Base-by-base conservation (phyloP, 2,888 invertebrate species). In the Ellobium chinense region DNA sequence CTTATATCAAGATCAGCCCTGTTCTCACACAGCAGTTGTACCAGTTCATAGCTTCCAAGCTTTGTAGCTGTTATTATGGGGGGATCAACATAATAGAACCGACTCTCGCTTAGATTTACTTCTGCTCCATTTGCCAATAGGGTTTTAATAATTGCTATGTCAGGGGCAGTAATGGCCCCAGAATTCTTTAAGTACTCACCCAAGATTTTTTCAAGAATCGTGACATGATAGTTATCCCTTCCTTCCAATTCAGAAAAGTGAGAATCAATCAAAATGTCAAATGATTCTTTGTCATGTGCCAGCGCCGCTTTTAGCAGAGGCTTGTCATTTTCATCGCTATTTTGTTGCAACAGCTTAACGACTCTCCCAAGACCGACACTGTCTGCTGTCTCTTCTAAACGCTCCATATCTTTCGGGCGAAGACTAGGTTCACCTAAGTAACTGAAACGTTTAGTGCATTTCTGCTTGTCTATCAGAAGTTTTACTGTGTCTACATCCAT, bases 41-140 rank as follows among this genome's bases (percentile, higher is more conserved):
- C 58, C 1, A 58, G n/a, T 14, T 7, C 21, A 12, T 34, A 58
- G 12, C 39, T n/a, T 31, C 70, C 70, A 4, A 21, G n/a, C 9
- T 72, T 12, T 4, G 58, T 24, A 9, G 70, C 56, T 46, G 18
- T 46, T 18, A 46, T 7, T 18, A 46, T 12, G 46, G 46, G 46
- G n/a, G n/a, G n/a, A n/a, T n/a, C n/a, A 54, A 69, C 5, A 69
- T 7, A 14, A 5, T 31, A 21, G 0, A 18, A 21, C 24, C 34
- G 12, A 46, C 5, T 34, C 5, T 31, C 21, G 34, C 9, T 0
- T 7, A 12, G 9, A 21, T 54, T 29, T 3, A 29, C 3, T 0
- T 29, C 31, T 46, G 69, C 69, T 46, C 69, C 69, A 46, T 54
- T 54, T 46, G 46, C 29, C 46, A 69, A 18, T 2, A 69, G 31